Evolutionary conservation across 1,140 invertebrate species (phyloP), one percentile per base, ranked within the genome.

Genomic region (Danaus melanippus): DNA sequence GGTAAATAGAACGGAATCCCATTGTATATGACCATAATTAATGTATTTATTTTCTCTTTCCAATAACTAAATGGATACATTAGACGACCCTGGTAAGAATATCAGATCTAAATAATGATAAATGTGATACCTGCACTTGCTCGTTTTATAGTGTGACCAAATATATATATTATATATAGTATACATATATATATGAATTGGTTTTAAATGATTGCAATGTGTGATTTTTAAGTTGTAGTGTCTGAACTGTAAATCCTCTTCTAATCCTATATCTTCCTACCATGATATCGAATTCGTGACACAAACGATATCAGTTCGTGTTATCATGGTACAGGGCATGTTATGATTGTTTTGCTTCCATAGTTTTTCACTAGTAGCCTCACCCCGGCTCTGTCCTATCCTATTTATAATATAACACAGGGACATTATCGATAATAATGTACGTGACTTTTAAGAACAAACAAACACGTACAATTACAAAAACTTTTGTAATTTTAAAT

Each of bases 1-100:
- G 21, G 21, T 32, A 32, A 32, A 32, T 32, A 32, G 21, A 32
- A 45, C 12, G 10, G 10, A 48, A 48, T 43, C n/a, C 12, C 10
- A 42, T 45, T 55, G 52, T 58, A 50, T 9, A 58, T 57, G 54
- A 56, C 64, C 60, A 56, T 58, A 63, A 68, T 72, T 82, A 72
- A 75, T 69, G 42, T 50, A 60, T 74, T 65, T 79, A 69, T 76
- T 79, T 80, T 83, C 66, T 77, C 65, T 82, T 83, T 80, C 74
- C 76, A 78, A 74, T 75, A 76, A 76, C 76, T 69, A 76, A 76
- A 56, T 78, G 79, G 76, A 76, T 70, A 64, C 70, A 62, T 68
- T 77, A 80, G 79, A 83, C 57, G 79, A 83, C 61, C 69, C 74
- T 72, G 79, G 79, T 83, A 83, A 83, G 79, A 79, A 67, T 59